Evolutionary conservation across 2,888 invertebrate species (phyloP).

Genomic region (Drosophila nigritarsus): DNA sequence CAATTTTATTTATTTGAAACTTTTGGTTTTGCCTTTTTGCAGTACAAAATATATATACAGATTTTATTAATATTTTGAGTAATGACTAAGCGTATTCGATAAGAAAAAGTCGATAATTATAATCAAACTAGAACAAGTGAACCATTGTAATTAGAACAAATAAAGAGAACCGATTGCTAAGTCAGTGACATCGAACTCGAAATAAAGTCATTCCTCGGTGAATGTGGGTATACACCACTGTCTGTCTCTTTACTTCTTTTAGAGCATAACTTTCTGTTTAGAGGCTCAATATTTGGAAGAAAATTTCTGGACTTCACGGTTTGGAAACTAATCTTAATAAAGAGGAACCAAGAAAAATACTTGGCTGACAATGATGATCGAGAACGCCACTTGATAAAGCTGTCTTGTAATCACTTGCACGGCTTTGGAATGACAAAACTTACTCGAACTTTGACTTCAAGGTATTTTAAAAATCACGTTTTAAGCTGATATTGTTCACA

Average conservation of each 20-base stretch:
- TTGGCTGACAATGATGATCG: neutral
- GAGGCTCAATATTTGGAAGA: neutral
- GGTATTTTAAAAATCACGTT: neutral
- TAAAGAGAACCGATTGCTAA: no score
- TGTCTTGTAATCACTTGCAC: neutral
- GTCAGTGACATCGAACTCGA: neutral
- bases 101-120: neutral
- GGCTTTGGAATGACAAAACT: neutral
- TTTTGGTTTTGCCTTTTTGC: neutral
- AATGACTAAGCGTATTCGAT: neutral
- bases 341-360: neutral
- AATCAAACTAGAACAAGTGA: neutral
- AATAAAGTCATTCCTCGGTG: neutral
- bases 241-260: slow-evolving; percentile 11
- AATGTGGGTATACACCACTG: neutral
- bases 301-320: neutral
- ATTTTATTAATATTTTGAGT: no score
- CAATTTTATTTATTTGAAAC: neutral
- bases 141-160: neutral
- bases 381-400: no score
- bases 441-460: neutral
- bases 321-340: neutral
- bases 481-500: neutral
- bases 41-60: neutral
- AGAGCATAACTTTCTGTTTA: neutral